These are phyloP conservation scores for Channa argus DNA, from an alignment of 2,113 vertebrate genomes.

Conservation along the genomic window DNA sequence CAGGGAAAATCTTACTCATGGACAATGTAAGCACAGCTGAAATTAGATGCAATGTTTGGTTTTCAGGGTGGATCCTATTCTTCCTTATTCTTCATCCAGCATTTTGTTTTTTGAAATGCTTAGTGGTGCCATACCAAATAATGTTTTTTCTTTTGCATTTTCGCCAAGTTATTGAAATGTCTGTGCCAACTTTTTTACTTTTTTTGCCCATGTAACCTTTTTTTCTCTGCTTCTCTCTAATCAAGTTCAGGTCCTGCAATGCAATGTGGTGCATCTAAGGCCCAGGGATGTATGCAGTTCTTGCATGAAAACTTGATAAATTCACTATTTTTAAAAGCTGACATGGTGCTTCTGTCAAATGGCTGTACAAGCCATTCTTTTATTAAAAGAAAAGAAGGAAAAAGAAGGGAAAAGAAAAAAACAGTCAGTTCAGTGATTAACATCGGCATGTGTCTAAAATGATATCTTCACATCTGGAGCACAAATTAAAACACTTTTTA, in stretches of 20 bases:
- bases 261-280: background rate
- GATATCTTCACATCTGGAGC: too few relatives aligned
- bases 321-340: too few relatives aligned
- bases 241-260: background rate
- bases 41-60: slow-evolving; percentile 18
- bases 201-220: background rate
- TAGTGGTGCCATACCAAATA: background rate
- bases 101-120: slow-evolving; percentile 1
- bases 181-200: background rate
- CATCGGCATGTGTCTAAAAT: too few relatives aligned
- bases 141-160: background rate
- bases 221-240: background rate
- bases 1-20: slow-evolving; percentile 8
- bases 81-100: background rate
- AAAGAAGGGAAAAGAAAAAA: too few relatives aligned
- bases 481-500: too few relatives aligned
- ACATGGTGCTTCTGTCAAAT: too few relatives aligned
- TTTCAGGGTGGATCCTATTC: background rate
- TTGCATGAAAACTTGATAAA: too few relatives aligned
- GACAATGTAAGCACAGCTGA: slow-evolving; percentile 21
- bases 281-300: too few relatives aligned
- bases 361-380: too few relatives aligned
- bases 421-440: too few relatives aligned
- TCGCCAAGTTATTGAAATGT: background rate
- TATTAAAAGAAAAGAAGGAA: too few relatives aligned